These are phyloP conservation scores for Mormyrus iriodes DNA, from an alignment of 2,113 vertebrate species.

Conservation along the genomic window DNA sequence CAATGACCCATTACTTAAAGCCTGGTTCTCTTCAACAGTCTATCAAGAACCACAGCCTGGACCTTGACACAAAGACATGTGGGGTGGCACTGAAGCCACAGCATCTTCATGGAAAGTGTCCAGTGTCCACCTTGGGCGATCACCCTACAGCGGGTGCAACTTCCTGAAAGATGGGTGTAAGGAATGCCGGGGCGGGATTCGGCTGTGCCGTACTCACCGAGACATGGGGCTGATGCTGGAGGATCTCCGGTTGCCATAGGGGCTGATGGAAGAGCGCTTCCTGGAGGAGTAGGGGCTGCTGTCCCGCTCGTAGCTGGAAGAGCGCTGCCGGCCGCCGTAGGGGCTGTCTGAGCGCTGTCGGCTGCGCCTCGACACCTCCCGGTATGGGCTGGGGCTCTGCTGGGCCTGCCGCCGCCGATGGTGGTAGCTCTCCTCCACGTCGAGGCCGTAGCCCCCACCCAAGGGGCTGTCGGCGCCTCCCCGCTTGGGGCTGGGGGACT, in stretches of 20 bases:
- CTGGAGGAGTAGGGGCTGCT: constrained; percentile 78
- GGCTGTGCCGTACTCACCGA: constrained; percentile 64
- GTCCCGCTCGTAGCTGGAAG: constrained; percentile 89
- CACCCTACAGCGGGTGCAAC: background rate
- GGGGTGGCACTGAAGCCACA: background rate
- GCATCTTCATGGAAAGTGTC: background rate
- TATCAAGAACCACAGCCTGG: background rate
- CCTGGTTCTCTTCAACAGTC: background rate
- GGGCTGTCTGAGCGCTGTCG: constrained; percentile 85
- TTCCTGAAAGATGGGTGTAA: background rate
- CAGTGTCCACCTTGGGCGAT: background rate
- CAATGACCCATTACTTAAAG: background rate
- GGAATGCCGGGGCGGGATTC: no score
- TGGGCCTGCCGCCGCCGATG: constrained; percentile 67
- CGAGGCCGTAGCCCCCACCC: constrained; percentile 54
- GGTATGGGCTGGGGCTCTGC: constrained; percentile 77
- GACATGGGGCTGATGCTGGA: constrained; percentile 86
- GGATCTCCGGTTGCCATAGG: constrained; percentile 79
- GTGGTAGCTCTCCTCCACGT: constrained; percentile 72
- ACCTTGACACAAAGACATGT: background rate
- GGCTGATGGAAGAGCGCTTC: constrained; percentile 81
- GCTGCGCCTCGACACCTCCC: constrained; percentile 70
- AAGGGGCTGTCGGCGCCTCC: constrained; percentile 71
- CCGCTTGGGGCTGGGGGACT: constrained; percentile 64
- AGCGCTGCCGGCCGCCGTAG: constrained; percentile 76